These are phyloP conservation scores for Geococcyx californianus DNA, from an alignment of 2,113 vertebrate species.

Conservation along the genomic window DNA sequence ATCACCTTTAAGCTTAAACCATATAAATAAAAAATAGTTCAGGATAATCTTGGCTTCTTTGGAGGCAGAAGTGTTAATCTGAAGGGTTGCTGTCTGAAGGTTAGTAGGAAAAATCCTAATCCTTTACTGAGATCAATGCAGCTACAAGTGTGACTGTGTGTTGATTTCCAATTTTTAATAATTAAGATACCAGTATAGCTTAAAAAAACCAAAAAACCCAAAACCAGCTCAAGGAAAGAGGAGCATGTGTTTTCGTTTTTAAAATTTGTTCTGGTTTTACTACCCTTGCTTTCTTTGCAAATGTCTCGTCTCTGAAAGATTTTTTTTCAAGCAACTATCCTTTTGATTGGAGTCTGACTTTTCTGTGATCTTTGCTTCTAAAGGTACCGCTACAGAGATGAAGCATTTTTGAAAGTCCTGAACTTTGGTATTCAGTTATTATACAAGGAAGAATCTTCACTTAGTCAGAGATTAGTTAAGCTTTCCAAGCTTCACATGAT, in stretches of 20 bases:
- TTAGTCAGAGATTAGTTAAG: conserved; percentile 68
- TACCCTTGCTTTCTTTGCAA: not conserved
- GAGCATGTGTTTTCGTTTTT: not conserved
- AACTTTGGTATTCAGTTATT: conserved; percentile 69
- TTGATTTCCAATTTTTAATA: not conserved
- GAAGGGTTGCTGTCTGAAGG: not conserved
- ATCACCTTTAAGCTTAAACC: not conserved
- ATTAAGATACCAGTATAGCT: not conserved
- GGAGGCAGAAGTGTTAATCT: not conserved
- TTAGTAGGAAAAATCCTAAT: not conserved
- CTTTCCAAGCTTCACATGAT: conserved; percentile 85
- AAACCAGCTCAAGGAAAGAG: not conserved
- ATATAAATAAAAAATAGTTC: not conserved
- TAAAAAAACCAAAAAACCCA: not conserved
- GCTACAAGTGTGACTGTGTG: not conserved
- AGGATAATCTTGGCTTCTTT: not conserved
- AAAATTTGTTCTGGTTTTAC: not conserved
- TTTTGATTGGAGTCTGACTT: not conserved
- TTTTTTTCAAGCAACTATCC: not conserved
- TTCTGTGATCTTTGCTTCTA: not conserved
- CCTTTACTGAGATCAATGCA: not conserved
- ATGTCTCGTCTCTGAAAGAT: not conserved
- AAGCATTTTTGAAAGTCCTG: conserved; percentile 78
- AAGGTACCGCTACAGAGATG: conserved; percentile 87
- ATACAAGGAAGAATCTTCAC: conserved; percentile 65